Conservation (phyloP, 2,888 invertebrate genomes). For the Apotomis turbidana region DNA sequence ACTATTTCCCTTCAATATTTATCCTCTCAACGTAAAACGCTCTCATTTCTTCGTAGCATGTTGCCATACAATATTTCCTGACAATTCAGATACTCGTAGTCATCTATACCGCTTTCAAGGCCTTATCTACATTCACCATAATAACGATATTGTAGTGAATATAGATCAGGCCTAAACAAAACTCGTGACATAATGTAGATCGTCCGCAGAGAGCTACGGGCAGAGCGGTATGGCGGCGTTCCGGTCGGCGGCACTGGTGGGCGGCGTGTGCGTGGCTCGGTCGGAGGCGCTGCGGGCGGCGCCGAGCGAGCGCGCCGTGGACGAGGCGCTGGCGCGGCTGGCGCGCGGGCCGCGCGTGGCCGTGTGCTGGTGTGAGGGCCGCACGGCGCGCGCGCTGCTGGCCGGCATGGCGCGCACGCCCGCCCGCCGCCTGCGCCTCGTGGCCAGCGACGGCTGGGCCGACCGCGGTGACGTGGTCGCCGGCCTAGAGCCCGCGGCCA, state of each 20-base stretch:
- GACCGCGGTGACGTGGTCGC: constrained; percentile 89
- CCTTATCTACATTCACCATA: too few relatives aligned
- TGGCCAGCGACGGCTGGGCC: constrained; percentile 88
- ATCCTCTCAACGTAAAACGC: too few relatives aligned
- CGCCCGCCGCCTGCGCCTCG: constrained; percentile 84
- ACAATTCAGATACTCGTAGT: too few relatives aligned
- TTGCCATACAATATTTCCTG: too few relatives aligned
- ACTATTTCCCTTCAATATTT: too few relatives aligned
- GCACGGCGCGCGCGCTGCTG: constrained; percentile 86
- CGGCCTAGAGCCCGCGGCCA: constrained; percentile 86
- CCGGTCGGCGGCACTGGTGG: constrained; percentile 86
- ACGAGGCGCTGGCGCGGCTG: constrained; percentile 74
- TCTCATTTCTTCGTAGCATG: too few relatives aligned
- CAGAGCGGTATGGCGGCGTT: constrained; percentile 90
- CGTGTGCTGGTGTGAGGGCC: constrained; percentile 92
- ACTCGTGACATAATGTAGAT: neutral
- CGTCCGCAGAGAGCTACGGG: constrained; percentile 85
- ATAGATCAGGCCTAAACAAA: too few relatives aligned
- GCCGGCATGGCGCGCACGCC: constrained; percentile 84
- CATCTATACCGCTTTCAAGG: too few relatives aligned
- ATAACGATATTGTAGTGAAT: too few relatives aligned
- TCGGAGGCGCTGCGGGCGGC: constrained; percentile 66
- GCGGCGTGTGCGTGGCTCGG: constrained; percentile 88
- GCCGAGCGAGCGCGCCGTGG: constrained; percentile 49
- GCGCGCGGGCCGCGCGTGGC: constrained; percentile 84